phyloP scores from a whole-genome alignment of 2,797 vertebrate species.

The Periophthalmus magnuspinnatus region DNA sequence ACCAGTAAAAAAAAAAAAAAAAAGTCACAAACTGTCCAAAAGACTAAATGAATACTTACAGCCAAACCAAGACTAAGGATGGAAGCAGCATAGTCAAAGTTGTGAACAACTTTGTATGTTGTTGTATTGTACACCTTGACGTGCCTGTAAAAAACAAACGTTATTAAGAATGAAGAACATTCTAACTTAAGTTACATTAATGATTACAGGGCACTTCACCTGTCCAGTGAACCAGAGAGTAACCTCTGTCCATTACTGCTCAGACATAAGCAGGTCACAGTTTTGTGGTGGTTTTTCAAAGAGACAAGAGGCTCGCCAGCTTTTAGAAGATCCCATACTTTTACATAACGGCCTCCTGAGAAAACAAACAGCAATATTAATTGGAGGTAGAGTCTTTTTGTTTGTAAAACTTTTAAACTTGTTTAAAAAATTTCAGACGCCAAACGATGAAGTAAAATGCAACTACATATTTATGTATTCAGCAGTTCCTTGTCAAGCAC shows the following conservation, averaged over 20 bases:
- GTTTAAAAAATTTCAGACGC: too few species aligned
- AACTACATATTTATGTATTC: too few species aligned
- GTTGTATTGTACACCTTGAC: constrained; percentile 96
- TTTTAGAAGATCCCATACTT: constrained; percentile 96
- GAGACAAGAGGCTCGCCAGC: constrained; percentile 91
- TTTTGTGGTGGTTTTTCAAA: constrained; percentile 97
- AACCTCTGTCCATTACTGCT: constrained; percentile 89
- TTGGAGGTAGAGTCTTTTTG: neutral
- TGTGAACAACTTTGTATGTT: constrained; percentile 94
- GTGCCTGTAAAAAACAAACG: constrained; percentile 79
- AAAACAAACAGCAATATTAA: neutral
- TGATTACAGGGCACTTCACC: constrained; percentile 66
- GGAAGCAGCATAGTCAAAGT: constrained; percentile 89
- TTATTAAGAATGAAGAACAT: constrained; percentile 12
- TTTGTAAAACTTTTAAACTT: too few species aligned
- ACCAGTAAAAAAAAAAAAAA: too few species aligned
- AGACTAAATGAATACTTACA: constrained; percentile 77
- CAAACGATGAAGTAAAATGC: too few species aligned
- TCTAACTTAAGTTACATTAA: neutral
- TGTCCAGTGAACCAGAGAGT: constrained; percentile 92
- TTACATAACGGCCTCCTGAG: constrained; percentile 90
- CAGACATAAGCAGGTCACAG: constrained; percentile 90
- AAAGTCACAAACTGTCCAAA: neutral
- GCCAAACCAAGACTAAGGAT: constrained; percentile 90
- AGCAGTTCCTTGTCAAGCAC: too few species aligned